Evolutionary conservation across 2,888 invertebrate species (phyloP).

Genomic region (Athalia circularis): DNA sequence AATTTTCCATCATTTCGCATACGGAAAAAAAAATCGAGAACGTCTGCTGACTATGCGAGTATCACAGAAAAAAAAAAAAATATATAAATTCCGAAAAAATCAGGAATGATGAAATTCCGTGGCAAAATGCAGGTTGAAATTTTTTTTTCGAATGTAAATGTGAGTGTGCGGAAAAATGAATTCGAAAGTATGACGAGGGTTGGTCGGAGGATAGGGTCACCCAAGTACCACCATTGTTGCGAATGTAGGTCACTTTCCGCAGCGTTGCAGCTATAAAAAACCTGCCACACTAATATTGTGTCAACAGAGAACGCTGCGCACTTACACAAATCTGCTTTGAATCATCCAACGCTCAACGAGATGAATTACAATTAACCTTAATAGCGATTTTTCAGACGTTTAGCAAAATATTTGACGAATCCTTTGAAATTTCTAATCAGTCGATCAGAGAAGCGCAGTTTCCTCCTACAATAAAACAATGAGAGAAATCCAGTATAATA

Average conservation of each 20-base stretch:
- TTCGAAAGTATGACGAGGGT: background rate
- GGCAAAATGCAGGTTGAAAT: too few relatives aligned
- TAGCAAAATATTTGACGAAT: background rate
- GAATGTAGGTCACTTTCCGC: conserved; percentile 63
- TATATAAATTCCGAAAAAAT: too few relatives aligned
- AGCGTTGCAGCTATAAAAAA: background rate
- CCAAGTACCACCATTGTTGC: conserved; percentile 64
- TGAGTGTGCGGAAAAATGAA: background rate
- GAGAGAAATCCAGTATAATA: background rate
- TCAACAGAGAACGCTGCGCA: conserved; percentile 37
- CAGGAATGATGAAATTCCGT: too few relatives aligned
- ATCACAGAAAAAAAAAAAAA: too few relatives aligned
- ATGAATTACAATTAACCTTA: too few relatives aligned
- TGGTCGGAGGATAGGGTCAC: conserved; percentile 48
- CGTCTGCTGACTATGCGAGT: too few relatives aligned
- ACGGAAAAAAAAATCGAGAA: too few relatives aligned
- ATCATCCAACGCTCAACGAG: conserved; percentile 44
- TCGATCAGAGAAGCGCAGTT: background rate
- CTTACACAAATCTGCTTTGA: conserved; percentile 26
- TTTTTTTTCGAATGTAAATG: background rate
- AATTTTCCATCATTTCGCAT: too few relatives aligned
- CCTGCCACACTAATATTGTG: conserved; percentile 39
- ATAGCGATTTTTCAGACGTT: conserved; percentile 9
- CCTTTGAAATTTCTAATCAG: background rate
- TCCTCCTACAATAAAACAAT: background rate